These are phyloP conservation scores for Lycaena phlaeas DNA, from an alignment of 2,888 invertebrate genomes.

Conservation along the genomic window DNA sequence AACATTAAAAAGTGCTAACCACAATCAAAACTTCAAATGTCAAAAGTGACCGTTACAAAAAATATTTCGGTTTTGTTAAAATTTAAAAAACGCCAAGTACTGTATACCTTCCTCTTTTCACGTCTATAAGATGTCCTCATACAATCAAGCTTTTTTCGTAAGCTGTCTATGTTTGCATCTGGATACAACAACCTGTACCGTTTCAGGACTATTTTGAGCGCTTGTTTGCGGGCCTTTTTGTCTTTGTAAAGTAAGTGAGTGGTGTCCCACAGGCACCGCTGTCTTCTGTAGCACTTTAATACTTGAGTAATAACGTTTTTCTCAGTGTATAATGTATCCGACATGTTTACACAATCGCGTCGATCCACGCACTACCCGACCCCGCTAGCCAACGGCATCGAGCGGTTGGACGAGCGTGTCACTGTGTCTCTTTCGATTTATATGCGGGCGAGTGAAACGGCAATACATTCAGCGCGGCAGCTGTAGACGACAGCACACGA, in stretches of 20 bases:
- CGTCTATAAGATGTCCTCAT: constrained; percentile 22
- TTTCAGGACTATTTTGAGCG: constrained; percentile 20
- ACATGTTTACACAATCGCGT: neutral
- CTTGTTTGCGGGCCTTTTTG: constrained; percentile 6
- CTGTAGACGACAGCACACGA: too few relatives aligned
- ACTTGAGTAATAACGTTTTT: neutral
- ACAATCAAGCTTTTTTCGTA: constrained; percentile 24
- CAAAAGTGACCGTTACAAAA: too few relatives aligned
- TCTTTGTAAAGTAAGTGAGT: neutral
- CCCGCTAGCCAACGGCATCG: neutral
- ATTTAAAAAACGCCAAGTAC: too few relatives aligned
- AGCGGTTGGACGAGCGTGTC: neutral
- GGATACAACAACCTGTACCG: constrained; percentile 20
- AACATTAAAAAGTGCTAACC: too few relatives aligned
- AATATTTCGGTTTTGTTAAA: too few relatives aligned
- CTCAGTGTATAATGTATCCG: neutral
- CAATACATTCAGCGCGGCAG: neutral
- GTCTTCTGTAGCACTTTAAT: neutral
- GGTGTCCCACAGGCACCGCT: neutral
- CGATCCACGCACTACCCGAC: neutral
- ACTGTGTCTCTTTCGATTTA: neutral
- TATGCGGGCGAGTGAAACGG: neutral
- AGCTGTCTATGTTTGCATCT: constrained; percentile 14
- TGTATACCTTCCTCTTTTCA: constrained; percentile 20
- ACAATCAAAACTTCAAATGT: too few relatives aligned